A percentile compares a stretch with the other conserved stretches of the same genome.
These are phyloP conservation scores for Drosophila micromelanica DNA, from an alignment of 1,140 invertebrate species.

Conservation along the genomic window DNA sequence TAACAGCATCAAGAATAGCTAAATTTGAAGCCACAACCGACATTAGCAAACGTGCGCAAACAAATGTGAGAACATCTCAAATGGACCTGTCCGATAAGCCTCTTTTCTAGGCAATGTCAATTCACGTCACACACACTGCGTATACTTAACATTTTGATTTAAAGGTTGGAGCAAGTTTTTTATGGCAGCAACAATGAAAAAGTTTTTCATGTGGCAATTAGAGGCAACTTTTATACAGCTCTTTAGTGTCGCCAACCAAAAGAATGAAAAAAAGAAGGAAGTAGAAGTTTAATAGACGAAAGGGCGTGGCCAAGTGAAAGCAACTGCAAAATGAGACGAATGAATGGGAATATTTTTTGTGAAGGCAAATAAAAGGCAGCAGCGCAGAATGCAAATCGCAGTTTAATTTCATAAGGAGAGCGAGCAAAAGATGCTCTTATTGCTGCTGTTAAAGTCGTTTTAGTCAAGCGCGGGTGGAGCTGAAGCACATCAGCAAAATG, in stretches of 20 bases:
- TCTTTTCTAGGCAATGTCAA: constrained; percentile 8
- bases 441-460: constrained; percentile 27
- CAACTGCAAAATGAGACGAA: constrained; percentile 59
- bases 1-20: constrained; percentile 24
- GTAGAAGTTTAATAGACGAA: constrained; percentile 6
- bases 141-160: constrained; percentile 74
- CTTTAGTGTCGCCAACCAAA: background rate
- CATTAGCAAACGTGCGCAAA: constrained; percentile 16
- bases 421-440: constrained; percentile 40
- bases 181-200: constrained; percentile 60
- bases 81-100: background rate
- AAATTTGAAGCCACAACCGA: background rate
- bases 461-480: constrained; percentile 18
- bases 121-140: constrained; percentile 25
- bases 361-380: constrained; percentile 64
- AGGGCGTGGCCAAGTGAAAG: constrained; percentile 19
- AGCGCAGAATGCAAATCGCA: constrained; percentile 34
- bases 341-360: constrained; percentile 73
- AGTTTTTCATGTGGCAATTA: constrained; percentile 67
- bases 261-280: background rate
- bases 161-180: constrained; percentile 54
- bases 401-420: constrained; percentile 73
- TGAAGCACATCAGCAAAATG: constrained; percentile 72
- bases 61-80: constrained; percentile 15
- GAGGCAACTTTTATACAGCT: constrained; percentile 39